These are phyloP conservation scores for Leptinotarsa lineolata DNA, from an alignment of 1,140 invertebrate genomes.

Conservation along the genomic window DNA sequence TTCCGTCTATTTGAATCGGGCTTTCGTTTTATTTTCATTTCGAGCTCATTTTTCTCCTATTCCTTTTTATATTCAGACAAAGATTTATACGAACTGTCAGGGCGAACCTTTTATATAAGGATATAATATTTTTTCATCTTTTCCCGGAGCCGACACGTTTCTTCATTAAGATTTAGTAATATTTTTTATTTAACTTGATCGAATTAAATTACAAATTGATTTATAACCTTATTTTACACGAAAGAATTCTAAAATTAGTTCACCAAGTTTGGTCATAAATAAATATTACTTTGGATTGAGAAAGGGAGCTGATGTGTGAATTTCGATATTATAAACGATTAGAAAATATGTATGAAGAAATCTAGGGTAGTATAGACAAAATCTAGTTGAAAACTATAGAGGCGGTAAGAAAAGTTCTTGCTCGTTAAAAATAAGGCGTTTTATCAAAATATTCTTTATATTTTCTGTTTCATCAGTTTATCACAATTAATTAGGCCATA, in stretches of 20 bases:
- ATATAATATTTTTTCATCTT: slow-evolving; percentile 54
- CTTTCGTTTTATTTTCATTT: slow-evolving; percentile 55
- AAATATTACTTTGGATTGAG: slow-evolving; percentile 17
- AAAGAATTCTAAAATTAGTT: neutral
- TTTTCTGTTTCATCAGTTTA: too few relatives aligned
- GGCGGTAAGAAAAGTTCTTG: too few relatives aligned
- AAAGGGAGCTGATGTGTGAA: neutral
- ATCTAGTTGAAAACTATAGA: too few relatives aligned
- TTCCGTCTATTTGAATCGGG: slow-evolving; percentile 53
- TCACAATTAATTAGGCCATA: too few relatives aligned
- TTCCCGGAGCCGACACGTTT: slow-evolving; percentile 39
- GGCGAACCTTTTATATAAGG: slow-evolving; percentile 54
- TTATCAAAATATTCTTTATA: too few relatives aligned
- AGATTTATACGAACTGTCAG: slow-evolving; percentile 54
- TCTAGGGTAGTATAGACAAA: too few relatives aligned
- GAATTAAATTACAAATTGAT: slow-evolving; percentile 45
- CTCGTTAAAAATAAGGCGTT: too few relatives aligned
- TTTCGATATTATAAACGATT: too few relatives aligned
- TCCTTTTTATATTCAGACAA: slow-evolving; percentile 53
- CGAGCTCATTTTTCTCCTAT: slow-evolving; percentile 54
- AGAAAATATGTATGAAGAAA: too few relatives aligned
- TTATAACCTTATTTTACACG: slow-evolving; percentile 33
- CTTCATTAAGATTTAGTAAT: slow-evolving; percentile 51
- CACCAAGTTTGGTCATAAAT: slow-evolving; percentile 10
- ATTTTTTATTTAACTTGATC: slow-evolving; percentile 40